Base-by-base conservation (phyloP, 1,140 invertebrate species). In the Drosophila obscura region DNA sequence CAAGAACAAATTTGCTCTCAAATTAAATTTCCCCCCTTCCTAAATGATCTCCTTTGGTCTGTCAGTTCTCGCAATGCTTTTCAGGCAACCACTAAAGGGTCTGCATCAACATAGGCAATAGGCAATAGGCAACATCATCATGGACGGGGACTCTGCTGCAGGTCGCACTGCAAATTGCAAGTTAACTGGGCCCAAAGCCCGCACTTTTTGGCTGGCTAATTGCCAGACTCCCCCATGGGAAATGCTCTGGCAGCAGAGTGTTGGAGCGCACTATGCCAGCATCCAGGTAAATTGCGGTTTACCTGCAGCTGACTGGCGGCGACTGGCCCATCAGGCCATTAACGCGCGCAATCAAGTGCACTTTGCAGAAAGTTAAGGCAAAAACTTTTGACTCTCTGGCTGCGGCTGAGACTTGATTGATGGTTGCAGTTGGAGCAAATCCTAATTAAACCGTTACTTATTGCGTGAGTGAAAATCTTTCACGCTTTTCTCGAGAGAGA, bases 251-350 rank as follows among this genome's bases (percentile, higher is more conserved):
- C 22, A 5, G 1, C 24, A 4, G 16, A 44, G n/a, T 31, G n/a
- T 31, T 0, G 13, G 22, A 19, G 11, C 11, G 31, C 2, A 8
- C 16, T 28, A 24, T n/a, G 31, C 13, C 43, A 24, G 39, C 41
- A 55, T 49, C 50, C 52, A 73, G 72, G 45, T 52, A 75, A 75
- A 75, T 75, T 75, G 73, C 66, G 65, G 72, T 75, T 75, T 75
- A 75, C 72, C 72, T 75, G 39, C 72, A 58, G 43, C 61, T 75
- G 72, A 74, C 61, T 75, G 72, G 65, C 58, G 53, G 72, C 55
- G 61, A 24, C 41, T 41, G 22, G 49, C 57, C 59, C 51, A 64
- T 65, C 55, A 44, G 19, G 11, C 61, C 39, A 48, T 64, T 75
- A 50, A 51, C 41, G 52, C 15, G 45, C 64, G 45, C 64, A 58